Base-by-base conservation (phyloP, 35 echinoderm and acorn worm genomes). In the Diadema setosum region DNA sequence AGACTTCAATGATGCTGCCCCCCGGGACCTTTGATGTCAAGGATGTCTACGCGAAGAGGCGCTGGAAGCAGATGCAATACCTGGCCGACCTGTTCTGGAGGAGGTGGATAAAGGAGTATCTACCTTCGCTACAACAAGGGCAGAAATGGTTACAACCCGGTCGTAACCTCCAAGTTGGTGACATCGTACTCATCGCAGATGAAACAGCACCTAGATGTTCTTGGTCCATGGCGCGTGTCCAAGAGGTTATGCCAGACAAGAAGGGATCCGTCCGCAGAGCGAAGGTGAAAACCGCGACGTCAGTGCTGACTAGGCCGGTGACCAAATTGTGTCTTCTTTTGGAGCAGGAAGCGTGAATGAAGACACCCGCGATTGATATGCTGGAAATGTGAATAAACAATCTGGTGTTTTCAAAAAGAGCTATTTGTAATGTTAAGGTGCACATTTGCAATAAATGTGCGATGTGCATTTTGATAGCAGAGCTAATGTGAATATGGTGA, bases 21-120 rank as follows among this genome's bases (percentile, higher is more conserved):
- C 55, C 83, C 29, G 56, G 30, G 14, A 26, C 41, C 17, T 36
- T 55, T 23, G 56, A 61, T 4, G 33, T 63, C 14, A 34, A 48
- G 26, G 83, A 64, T 6, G 17, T n/a, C 21, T 61, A 85, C 41
- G 75, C 75, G 5, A 59, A 42, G 52, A 58, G 35, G 36, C 27
- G 83, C 2, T 85, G 83, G 83, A 29, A 42, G 16, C 83, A 85
- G 58, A 52, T 85, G n/a, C 83, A 85, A 34, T 85, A 85, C 41
- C 25, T 85, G 33, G 36, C 63, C 2, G 45, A 87, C 37, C 9
- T 85, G 2, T 85, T 61, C 31, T 85, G 83, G 55, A 59, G 41
- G 41, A 23, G 83, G 25, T 85, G 83, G 16, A 15, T 55, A 2
- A 35, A 17, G 16, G 83, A 85, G 26, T 63, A 85, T 23, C 33